phyloP scores from a whole-genome alignment of 2,888 invertebrate genomes.

The Seira ritae region DNA sequence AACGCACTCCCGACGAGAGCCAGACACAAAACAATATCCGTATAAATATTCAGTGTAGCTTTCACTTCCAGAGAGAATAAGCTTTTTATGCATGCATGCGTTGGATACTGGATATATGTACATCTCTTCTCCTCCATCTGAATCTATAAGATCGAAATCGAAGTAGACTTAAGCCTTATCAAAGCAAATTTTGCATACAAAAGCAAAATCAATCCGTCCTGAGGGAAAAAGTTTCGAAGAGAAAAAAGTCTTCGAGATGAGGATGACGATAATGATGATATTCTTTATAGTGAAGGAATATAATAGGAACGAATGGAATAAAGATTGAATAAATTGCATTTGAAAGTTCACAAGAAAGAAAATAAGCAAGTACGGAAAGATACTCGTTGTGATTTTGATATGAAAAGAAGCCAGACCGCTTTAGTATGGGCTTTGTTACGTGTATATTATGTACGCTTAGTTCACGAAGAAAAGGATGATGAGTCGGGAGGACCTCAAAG shows the following conservation, averaged over 20 bases:
- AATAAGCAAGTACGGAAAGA: too few relatives aligned
- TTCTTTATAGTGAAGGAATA: slow-evolving; percentile 5
- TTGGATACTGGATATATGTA: too few relatives aligned
- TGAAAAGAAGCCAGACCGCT: background rate
- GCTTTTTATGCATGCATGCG: too few relatives aligned
- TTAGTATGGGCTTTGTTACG: background rate
- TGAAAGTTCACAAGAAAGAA: slow-evolving; percentile 26
- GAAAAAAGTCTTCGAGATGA: slow-evolving; percentile 34
- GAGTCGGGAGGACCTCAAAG: slow-evolving; percentile 34
- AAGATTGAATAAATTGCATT: slow-evolving; percentile 61
- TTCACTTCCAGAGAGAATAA: too few relatives aligned
- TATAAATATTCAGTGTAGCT: too few relatives aligned
- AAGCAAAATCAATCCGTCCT: slow-evolving; percentile 61
- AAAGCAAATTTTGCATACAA: slow-evolving; percentile 40
- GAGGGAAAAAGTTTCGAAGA: slow-evolving; percentile 42
- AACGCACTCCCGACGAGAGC: too few relatives aligned
- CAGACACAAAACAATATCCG: too few relatives aligned
- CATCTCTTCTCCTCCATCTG: too few relatives aligned
- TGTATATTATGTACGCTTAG: slow-evolving; percentile 13
- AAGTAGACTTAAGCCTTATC: slow-evolving; percentile 11
- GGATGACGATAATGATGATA: slow-evolving; percentile 19
- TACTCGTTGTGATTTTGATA: too few relatives aligned
- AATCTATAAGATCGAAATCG: too few relatives aligned
- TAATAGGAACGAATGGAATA: slow-evolving; percentile 41
- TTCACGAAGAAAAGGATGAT: slow-evolving; percentile 19